Base-by-base conservation (phyloP, 2,888 invertebrate genomes). In the Tridacna gigas region DNA sequence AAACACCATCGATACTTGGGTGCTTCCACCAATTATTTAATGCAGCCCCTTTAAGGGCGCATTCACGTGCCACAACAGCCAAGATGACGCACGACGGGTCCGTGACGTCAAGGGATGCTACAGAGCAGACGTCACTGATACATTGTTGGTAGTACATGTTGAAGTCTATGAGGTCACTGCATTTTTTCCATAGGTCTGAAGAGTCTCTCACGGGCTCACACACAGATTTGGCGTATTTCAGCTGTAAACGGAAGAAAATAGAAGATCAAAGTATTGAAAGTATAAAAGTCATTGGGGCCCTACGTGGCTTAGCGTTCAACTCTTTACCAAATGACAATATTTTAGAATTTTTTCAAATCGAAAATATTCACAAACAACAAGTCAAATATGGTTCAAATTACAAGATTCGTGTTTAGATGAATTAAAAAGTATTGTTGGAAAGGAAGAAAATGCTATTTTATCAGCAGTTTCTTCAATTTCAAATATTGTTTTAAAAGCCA, bases 61-160 rank as follows among this genome's bases (percentile, higher is more conserved):
- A 89, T 22, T 84, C 82, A 22, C 88, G 79, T 37, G 89, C 84
- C 15, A 88, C 86, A 0, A 88, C 89, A 0, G 89, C 77, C n/a
- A 86, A 63, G 18, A 88, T 82, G 73, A 86, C 77, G 74, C 89
- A 89, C 0, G 86, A 77, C 5, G 87, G 84, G 0, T 78, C 77
- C 18, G 71, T 80, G 63, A 80, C 65, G 45, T 69, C 63, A 18
- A 80, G 78, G 4, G 80, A 67, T 20, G 56, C 77, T 15, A 86
- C 79, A 13, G 82, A 80, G 56, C 80, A 86, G 18, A 80, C 80
- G 76, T 88, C 89, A 26, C 79, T 77, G 15, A 86, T 61, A 80
- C 89, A 89, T 48, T 81, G 73, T 22, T 84, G 78, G 74, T 89
- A 86, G 74, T 80, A 89, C 20, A 75, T 78, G 69, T 79, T 82